phyloP scores from a whole-genome alignment of 2,888 invertebrate species.

The Drosophila multiciliata region DNA sequence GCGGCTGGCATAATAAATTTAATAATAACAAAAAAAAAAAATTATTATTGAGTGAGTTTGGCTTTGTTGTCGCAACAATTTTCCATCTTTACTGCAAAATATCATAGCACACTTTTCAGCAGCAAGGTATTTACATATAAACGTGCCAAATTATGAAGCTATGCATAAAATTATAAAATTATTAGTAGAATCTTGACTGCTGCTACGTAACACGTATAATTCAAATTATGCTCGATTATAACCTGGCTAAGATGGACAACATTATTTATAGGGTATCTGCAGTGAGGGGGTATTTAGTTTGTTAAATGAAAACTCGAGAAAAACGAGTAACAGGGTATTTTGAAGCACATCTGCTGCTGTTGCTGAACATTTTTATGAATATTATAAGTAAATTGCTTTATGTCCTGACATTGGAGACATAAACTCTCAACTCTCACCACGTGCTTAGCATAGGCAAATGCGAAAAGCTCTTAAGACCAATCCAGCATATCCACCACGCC shows the following conservation, averaged over 20 bases:
- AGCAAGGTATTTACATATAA: constrained; percentile 1
- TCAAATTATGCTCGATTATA: constrained; percentile 25
- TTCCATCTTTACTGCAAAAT: constrained; percentile 24
- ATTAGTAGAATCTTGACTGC: constrained; percentile 9
- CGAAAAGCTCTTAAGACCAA: constrained; percentile 29
- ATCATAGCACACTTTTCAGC: constrained; percentile 41
- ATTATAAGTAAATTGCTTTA: constrained; percentile 54
- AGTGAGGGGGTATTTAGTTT: background rate
- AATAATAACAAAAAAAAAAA: constrained; percentile 20
- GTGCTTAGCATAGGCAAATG: constrained; percentile 71
- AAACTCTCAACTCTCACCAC: constrained; percentile 52
- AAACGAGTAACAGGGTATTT: constrained; percentile 13
- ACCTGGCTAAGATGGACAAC: background rate
- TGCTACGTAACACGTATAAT: constrained; percentile 14
- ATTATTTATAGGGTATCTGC: background rate
- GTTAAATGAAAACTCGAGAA: background rate
- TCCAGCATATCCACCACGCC: background rate
- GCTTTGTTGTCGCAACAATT: constrained; percentile 29
- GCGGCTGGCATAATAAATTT: constrained; percentile 54
- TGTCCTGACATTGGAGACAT: constrained; percentile 42
- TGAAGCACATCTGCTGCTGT: background rate
- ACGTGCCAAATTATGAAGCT: constrained; percentile 21
- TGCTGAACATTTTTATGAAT: constrained; percentile 42
- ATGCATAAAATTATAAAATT: constrained; percentile 46
- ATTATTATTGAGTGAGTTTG: background rate